Evolutionary conservation across 2,113 vertebrate genomes (phyloP).

Genomic region (Suricata suricatta): DNA sequence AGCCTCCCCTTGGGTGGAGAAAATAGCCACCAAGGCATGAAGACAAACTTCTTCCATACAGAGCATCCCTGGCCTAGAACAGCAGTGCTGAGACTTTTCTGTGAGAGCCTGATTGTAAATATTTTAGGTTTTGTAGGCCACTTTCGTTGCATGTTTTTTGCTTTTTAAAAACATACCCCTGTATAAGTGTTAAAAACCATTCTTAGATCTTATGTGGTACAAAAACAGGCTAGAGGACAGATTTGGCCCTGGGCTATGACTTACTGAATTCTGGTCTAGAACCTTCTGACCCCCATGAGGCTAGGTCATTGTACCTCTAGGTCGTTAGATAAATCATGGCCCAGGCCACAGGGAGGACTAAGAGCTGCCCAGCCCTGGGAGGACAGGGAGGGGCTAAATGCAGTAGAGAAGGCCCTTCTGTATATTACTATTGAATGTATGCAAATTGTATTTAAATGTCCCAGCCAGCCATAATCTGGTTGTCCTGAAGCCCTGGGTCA

Average conservation of each 20-base stretch:
- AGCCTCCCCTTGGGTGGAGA: neutral
- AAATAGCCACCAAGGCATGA: neutral
- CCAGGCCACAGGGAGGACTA: neutral
- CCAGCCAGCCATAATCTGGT: neutral
- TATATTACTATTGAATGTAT: neutral
- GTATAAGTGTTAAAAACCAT: neutral
- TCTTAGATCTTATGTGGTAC: neutral
- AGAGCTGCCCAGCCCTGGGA: fast-evolving
- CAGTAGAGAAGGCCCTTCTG: neutral
- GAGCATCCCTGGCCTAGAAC: neutral
- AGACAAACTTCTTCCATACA: neutral
- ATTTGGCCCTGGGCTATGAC: neutral
- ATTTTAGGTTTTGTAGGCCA: neutral
- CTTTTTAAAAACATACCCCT: neutral
- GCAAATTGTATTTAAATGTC: neutral
- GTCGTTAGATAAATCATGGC: neutral
- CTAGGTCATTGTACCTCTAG: neutral
- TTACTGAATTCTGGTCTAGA: neutral
- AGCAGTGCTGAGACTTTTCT: neutral
- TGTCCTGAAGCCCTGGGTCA: neutral
- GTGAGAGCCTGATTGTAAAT: neutral
- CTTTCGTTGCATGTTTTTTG: neutral
- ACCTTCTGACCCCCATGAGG: neutral
- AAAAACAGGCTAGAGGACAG: neutral
- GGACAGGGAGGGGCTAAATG: neutral